Base-by-base conservation (phyloP, 2,797 vertebrate genomes). In the Fundulus diaphanus region DNA sequence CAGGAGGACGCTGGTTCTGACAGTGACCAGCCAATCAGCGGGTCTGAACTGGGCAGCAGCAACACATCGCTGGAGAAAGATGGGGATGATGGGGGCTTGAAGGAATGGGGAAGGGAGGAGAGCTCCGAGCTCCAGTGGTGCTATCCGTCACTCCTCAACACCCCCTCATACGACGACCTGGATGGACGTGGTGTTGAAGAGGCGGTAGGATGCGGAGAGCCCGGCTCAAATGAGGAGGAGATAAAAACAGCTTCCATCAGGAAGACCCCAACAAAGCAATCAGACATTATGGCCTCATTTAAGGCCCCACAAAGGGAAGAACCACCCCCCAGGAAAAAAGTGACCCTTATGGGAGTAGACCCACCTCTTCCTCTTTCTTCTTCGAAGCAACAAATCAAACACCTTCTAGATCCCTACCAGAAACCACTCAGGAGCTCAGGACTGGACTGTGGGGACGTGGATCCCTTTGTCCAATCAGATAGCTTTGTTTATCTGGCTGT, bases 401-500 rank as follows among this genome's bases (percentile, higher is more conserved):
- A 86, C 52, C 71, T 87, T 59, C 72, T 89, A 24, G 89, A 93
- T 54, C 90, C 90, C 8, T 90, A 82, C 40, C 92, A 93, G 70
- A 93, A 93, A 51, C 88, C 92, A 65, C 79, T 90, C 70, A 87
- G 91, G 83, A 92, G 78, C 79, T 91, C 88, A 29, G 87, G 94
- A 70, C 85, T 95, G 69, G 92, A 95, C 83, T 94, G 94, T 59
- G 85, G 90, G 2, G 94, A 95, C 74, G 46, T 95, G 27, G 95
- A 96, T 88, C 94, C 95, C 5, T 96, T 95, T 27, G 92, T 95
- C 61, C 91, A 94, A 6, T 94, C 95, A 0, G 95, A 96, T 72
- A 96, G 95, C 85, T 96, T 96, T 77, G 94, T 96, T 77, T 96
- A 96, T 88, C 92, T 96, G 9, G 95, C 95, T 0, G 95, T 96